These are phyloP conservation scores for Macaria notata DNA, from an alignment of 2,888 invertebrate species.

Conservation along the genomic window DNA sequence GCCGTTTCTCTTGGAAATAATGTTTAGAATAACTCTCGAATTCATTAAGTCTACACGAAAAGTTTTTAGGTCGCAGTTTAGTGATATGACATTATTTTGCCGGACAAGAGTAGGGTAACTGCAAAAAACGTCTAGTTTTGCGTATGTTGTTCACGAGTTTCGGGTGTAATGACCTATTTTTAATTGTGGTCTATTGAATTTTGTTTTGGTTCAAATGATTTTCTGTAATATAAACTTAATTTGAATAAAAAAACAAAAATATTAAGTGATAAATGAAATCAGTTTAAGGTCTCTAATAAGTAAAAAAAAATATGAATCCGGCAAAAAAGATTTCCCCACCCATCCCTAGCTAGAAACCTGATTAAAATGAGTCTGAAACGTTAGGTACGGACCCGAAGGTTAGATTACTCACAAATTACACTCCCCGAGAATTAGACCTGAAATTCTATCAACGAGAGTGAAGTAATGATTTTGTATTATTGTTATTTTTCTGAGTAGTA, in stretches of 20 bases:
- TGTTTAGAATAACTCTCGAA: slow-evolving; percentile 14
- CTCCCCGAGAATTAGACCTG: slow-evolving; percentile 1
- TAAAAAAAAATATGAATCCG: no score
- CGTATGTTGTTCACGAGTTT: no score
- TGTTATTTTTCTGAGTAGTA: no score
- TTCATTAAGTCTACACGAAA: slow-evolving; percentile 19
- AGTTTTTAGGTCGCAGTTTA: slow-evolving; percentile 1
- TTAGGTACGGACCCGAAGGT: slow-evolving; percentile 6
- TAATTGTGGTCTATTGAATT: no score
- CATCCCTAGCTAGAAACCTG: slow-evolving; percentile 1
- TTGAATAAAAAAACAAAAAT: no score
- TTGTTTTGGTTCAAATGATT: no score
- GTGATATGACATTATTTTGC: not conserved
- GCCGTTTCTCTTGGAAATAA: slow-evolving; percentile 10
- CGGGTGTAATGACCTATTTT: no score
- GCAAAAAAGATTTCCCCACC: not conserved
- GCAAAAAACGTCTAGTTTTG: no score
- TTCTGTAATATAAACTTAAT: no score
- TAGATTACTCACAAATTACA: slow-evolving; percentile 1
- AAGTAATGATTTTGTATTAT: no score
- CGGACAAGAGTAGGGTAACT: not conserved
- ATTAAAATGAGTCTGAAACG: slow-evolving; percentile 7
- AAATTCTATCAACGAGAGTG: not conserved
- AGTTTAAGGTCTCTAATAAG: no score
- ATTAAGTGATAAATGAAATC: no score